Evolutionary conservation across 2,797 vertebrate genomes (phyloP).

Genomic region (Dallia pectoralis): DNA sequence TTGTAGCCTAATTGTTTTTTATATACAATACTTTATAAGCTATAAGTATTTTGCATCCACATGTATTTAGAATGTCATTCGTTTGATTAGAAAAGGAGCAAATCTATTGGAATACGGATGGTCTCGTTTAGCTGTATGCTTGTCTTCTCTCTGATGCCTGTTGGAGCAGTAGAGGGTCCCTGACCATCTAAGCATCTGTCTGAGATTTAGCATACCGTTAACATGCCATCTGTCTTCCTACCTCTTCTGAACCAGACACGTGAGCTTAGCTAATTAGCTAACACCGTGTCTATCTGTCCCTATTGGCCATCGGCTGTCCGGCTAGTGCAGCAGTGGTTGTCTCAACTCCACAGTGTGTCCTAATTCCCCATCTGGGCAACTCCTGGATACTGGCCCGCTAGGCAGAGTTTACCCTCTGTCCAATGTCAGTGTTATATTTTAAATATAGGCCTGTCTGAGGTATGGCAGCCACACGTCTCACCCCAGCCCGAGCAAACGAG

Average conservation of each 20-base stretch:
- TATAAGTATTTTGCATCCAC: no score
- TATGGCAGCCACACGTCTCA: no score
- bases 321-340: not conserved
- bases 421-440: no score
- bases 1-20: not conserved
- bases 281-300: not conserved
- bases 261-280: constrained; percentile 6
- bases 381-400: no score
- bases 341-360: not conserved
- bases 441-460: no score
- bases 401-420: no score
- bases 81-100: not conserved
- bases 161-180: not conserved
- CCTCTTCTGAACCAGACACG: not conserved
- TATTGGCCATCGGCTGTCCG: not conserved
- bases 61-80: no score
- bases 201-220: not conserved
- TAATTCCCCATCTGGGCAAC: no score
- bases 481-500: no score
- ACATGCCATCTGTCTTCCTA: not conserved
- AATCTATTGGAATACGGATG: not conserved
- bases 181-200: not conserved
- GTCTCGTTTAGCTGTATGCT: not conserved
- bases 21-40: no score
- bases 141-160: not conserved